A percentile compares a stretch with the other conserved stretches of the same genome.
Evolutionary conservation across 2,113 vertebrate species (phyloP).

Genomic region (Myotis lucifugus): DNA sequence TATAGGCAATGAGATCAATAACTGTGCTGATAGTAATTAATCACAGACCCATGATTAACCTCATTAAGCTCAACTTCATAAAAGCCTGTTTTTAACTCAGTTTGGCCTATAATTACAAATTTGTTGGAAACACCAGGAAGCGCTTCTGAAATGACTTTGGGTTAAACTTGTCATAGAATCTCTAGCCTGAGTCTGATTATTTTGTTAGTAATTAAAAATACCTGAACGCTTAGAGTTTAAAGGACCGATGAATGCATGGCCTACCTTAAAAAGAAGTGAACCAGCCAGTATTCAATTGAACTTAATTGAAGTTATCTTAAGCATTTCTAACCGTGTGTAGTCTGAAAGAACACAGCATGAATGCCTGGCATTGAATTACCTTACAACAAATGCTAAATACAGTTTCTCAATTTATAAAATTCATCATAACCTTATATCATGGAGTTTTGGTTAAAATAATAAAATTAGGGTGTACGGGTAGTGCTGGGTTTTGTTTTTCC

Average conservation of each 20-base stretch:
- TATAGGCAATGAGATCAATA: not conserved
- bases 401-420: not conserved
- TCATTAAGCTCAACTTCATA: not conserved
- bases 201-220: conserved; percentile 23
- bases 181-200: not conserved
- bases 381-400: not conserved
- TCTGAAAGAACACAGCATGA: not conserved
- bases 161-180: not conserved
- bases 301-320: not conserved
- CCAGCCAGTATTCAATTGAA: not conserved
- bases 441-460: not conserved
- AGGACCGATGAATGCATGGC: not conserved
- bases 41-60: not conserved
- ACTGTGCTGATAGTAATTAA: not conserved
- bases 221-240: not conserved
- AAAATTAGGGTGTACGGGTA: not conserved
- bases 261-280: not conserved
- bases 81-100: not conserved
- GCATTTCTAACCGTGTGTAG: not conserved
- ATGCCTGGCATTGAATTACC: not conserved
- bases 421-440: not conserved
- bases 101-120: not conserved
- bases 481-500: not conserved
- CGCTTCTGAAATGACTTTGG: not conserved
- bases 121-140: not conserved